Base-by-base conservation (phyloP, 1,140 invertebrate genomes). In the Aphis craccivora region DNA sequence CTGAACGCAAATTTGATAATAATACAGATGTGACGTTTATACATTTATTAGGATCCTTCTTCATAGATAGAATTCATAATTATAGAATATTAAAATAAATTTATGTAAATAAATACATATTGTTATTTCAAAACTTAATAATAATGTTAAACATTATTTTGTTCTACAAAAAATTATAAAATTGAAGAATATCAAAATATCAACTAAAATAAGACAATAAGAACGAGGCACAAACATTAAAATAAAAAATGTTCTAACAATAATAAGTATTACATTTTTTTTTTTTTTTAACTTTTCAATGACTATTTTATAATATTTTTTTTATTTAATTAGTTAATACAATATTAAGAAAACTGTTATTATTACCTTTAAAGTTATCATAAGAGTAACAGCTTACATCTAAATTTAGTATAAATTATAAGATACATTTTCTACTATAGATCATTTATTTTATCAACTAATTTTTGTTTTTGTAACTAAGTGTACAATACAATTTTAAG, bases 181-280 rank as follows among this genome's bases (percentile, higher is more conserved):
- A 51, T 14, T 51, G 14, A 20, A 18, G 45, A 45, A 14, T 2
- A 40, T 40, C 37, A 55, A 55, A 60, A 25, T 67, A 67, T n/a
- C 30, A 9, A 30, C 25, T n/a, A 30, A 67, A 67, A 30, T n/a
- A 67, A 30, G 30, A 60, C 30, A 3, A 11, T 14, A 8, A 14
- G 60, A 0, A 40, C 1, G 37, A 40, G 1, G 37, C 11, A 67
- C 30, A 76, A 76, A 6, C 5, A 35, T 76, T 35, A n/a, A n/a
- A 76, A 35, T n/a, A n/a, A 76, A 76, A 76, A 76, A 76, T 35
- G 60, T 76, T 76, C 60, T 35, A 76, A 76, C 14, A 76, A 76
- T 76, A n/a, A 76, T 35, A 76, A 76, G 60, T 76, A n/a, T n/a
- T 76, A 67, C 60, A 67, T 76, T 76, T 76, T 76, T 67, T 76